These are phyloP conservation scores for Halcyon malimbica DNA, from an alignment of 2,113 vertebrate species.

Conservation along the genomic window DNA sequence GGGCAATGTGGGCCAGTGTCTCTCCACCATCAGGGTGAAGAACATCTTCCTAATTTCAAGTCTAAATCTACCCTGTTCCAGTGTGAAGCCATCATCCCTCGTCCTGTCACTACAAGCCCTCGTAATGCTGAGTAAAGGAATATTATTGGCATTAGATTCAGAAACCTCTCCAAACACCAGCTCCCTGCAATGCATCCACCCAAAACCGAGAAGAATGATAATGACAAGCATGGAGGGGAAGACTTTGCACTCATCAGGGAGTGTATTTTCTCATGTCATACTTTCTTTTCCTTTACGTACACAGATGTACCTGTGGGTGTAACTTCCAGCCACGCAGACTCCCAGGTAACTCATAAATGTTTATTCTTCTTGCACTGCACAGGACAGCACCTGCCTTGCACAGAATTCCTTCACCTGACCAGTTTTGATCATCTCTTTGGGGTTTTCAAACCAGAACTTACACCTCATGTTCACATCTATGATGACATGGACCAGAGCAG, in stretches of 20 bases:
- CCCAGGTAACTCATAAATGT: background rate
- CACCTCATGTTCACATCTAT: background rate
- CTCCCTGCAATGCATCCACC: background rate
- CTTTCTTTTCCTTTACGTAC: background rate
- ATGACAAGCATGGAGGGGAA: background rate
- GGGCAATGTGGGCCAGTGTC: too few relatives aligned
- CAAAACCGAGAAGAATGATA: background rate
- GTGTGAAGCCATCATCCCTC: too few relatives aligned
- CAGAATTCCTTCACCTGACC: background rate
- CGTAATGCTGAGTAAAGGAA: background rate
- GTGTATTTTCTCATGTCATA: background rate
- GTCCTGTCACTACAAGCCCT: too few relatives aligned
- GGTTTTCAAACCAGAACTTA: background rate
- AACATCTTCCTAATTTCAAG: too few relatives aligned
- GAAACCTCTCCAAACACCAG: background rate
- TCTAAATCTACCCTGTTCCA: too few relatives aligned
- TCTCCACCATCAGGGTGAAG: too few relatives aligned
- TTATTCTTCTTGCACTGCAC: background rate
- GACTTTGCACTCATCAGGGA: background rate
- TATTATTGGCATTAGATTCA: background rate
- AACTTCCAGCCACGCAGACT: background rate
- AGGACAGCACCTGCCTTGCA: background rate
- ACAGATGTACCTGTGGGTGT: rapidly evolving
- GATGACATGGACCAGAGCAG: background rate
- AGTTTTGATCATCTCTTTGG: background rate